phyloP scores from a whole-genome alignment of 1,140 invertebrate genomes.

The Samia ricini region DNA sequence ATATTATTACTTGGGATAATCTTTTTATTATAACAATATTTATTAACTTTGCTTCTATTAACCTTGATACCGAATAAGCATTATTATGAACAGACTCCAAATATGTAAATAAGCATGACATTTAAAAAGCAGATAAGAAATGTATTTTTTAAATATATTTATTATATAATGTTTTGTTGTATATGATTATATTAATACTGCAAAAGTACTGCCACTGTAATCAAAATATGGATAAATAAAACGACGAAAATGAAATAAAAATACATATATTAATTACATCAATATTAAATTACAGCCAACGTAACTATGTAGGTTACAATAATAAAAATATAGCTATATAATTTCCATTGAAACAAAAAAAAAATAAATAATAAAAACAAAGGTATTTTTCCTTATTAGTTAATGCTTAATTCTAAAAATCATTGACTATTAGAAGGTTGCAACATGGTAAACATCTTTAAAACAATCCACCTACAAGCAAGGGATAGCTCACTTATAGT shows the following conservation, averaged over 20 bases:
- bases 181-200: too few species aligned
- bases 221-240: constrained; percentile 19
- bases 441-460: constrained; percentile 70
- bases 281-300: constrained; percentile 77
- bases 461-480: constrained; percentile 73
- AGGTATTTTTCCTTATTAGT: constrained; percentile 72
- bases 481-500: constrained; percentile 69
- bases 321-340: constrained; percentile 78
- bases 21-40: too few species aligned
- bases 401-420: constrained; percentile 70
- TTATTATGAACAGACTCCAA: too few species aligned
- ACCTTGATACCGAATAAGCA: too few species aligned
- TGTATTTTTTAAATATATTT: too few species aligned
- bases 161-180: too few species aligned
- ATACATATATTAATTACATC: constrained; percentile 78
- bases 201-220: too few species aligned
- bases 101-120: too few species aligned
- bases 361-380: constrained; percentile 75
- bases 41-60: too few species aligned
- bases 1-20: too few species aligned
- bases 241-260: constrained; percentile 67
- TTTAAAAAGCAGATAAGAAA: too few species aligned
- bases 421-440: constrained; percentile 71
- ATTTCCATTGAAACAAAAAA: constrained; percentile 73
- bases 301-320: constrained; percentile 74